A percentile compares a stretch with the other conserved stretches of the same genome.
These are phyloP conservation scores for Colletes collaris DNA, from an alignment of 2,888 invertebrate genomes.

Conservation along the genomic window DNA sequence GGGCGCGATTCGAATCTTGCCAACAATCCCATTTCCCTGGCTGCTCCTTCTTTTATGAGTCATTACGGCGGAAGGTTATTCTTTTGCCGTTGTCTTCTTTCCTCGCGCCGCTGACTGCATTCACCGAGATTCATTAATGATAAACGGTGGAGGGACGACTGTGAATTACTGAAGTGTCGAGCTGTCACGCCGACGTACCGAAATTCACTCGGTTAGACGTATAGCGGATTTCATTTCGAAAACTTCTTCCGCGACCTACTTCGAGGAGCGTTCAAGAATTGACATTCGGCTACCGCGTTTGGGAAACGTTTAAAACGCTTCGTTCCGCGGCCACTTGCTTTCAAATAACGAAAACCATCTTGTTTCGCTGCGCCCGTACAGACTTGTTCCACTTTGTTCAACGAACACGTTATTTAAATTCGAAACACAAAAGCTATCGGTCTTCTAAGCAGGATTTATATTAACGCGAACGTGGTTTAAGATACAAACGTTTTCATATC, in stretches of 20 bases:
- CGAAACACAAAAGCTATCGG: too few relatives aligned
- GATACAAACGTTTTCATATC: too few relatives aligned
- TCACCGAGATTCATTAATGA: slow-evolving; percentile 37
- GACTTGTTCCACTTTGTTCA: not conserved
- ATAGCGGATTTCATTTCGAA: slow-evolving; percentile 25
- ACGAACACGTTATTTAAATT: not conserved
- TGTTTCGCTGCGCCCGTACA: not conserved
- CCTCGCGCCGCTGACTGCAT: not conserved
- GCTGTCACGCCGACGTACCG: slow-evolving; percentile 16
- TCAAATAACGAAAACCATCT: not conserved
- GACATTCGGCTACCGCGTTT: slow-evolving; percentile 11
- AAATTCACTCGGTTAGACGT: slow-evolving; percentile 15
- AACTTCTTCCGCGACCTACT: slow-evolving; percentile 15
- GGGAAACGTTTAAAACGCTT: slow-evolving; percentile 7
- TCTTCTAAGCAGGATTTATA: too few relatives aligned
- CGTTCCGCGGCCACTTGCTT: not conserved
- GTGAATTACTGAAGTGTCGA: slow-evolving; percentile 20
- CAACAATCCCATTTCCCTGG: slow-evolving; percentile 38
- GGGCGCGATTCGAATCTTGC: slow-evolving; percentile 29
- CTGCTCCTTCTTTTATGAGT: slow-evolving; percentile 37
- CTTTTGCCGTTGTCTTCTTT: slow-evolving; percentile 19
- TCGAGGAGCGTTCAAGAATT: slow-evolving; percentile 6
- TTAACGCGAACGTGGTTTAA: too few relatives aligned
- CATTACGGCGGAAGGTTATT: slow-evolving; percentile 16
- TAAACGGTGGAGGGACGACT: slow-evolving; percentile 25